These are phyloP conservation scores for Drosophila quadrilineata DNA, from an alignment of 1,140 invertebrate species.

Conservation along the genomic window DNA sequence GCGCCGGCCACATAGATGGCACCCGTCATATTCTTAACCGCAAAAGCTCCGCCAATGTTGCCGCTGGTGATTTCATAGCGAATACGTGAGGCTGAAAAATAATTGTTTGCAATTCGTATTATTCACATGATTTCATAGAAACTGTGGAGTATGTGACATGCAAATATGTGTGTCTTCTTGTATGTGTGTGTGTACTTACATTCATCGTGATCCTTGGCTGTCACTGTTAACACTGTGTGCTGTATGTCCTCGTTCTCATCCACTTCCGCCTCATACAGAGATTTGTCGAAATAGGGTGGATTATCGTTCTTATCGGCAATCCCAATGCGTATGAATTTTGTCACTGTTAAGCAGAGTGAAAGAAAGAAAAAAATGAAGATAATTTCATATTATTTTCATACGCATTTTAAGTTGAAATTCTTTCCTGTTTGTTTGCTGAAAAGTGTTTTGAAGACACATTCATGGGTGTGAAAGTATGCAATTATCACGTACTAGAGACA, in stretches of 20 bases:
- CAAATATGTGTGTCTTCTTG: slow-evolving; percentile 12
- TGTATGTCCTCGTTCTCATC: slow-evolving; percentile 99
- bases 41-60: slow-evolving; percentile 98
- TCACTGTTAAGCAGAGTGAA: slow-evolving; percentile 84
- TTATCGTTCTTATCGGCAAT: slow-evolving; percentile 99
- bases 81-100: slow-evolving; percentile 93
- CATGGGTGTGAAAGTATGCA: slow-evolving; percentile 31
- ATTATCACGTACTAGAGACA: slow-evolving; percentile 60
- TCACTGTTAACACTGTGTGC: slow-evolving; percentile 97
- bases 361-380: neutral
- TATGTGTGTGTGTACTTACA: slow-evolving; percentile 89
- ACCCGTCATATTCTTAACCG: slow-evolving; percentile 98
- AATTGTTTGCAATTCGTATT: slow-evolving; percentile 40
- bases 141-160: slow-evolving; percentile 9
- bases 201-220: slow-evolving; percentile 98
- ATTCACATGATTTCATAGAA: slow-evolving; percentile 12
- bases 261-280: slow-evolving; percentile 97
- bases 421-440: too few relatives aligned
- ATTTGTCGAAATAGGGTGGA: slow-evolving; percentile 97
- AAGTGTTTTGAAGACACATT: neutral
- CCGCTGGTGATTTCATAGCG: slow-evolving; percentile 99
- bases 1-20: slow-evolving; percentile 98
- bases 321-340: slow-evolving; percentile 94
- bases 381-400: slow-evolving; percentile 48
- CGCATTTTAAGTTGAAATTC: slow-evolving; percentile 19